Evolutionary conservation across 2,797 vertebrate species (phyloP).

Genomic region (Liparis tanakae): DNA sequence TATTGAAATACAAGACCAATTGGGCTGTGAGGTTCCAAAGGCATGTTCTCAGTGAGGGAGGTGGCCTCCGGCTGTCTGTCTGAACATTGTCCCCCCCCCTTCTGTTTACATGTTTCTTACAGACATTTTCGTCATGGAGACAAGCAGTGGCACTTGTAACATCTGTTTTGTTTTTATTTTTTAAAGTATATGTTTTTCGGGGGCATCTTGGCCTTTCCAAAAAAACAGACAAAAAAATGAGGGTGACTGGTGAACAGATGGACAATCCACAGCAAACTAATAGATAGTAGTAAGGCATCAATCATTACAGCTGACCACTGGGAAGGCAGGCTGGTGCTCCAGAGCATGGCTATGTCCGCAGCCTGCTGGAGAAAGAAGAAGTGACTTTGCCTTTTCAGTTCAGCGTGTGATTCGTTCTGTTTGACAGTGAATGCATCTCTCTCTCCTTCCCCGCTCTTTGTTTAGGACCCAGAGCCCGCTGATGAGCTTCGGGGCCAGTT

Average conservation of each 20-base stretch:
- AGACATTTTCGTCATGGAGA: background rate
- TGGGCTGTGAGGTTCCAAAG: background rate
- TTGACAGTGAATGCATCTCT: slow-evolving; percentile 1
- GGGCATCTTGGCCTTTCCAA: background rate
- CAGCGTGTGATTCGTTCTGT: background rate
- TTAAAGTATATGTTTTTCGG: background rate
- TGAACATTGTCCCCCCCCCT: background rate
- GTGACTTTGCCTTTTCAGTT: background rate
- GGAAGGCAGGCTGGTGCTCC: background rate
- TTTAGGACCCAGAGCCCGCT: slow-evolving; percentile 92
- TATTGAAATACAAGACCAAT: background rate
- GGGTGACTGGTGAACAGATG: background rate
- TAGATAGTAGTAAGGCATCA: background rate
- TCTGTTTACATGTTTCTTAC: background rate
- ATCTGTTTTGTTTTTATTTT: background rate
- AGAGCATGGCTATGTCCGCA: background rate
- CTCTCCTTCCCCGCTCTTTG: slow-evolving; percentile 6
- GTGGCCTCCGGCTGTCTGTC: background rate
- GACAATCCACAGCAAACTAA: background rate
- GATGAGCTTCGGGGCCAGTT: slow-evolving; percentile 98
- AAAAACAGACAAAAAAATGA: background rate
- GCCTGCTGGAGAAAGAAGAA: background rate
- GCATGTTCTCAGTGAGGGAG: background rate
- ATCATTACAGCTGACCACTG: slow-evolving; percentile 12
- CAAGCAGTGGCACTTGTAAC: background rate